These are phyloP conservation scores for Tragulus kanchil DNA, from an alignment of 2,113 vertebrate genomes.

Conservation along the genomic window DNA sequence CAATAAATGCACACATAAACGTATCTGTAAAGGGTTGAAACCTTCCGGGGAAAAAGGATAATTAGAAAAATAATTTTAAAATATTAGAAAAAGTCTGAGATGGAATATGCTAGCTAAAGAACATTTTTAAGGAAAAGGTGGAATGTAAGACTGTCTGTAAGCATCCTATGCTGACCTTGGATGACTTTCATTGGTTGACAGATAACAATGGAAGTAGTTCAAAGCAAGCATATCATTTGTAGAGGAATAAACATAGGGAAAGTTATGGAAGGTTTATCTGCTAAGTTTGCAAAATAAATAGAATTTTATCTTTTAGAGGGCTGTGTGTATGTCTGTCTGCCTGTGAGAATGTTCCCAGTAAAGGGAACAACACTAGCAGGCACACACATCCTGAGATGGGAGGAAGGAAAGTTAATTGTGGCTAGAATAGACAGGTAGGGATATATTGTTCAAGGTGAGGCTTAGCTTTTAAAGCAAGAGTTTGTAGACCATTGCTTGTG, in stretches of 20 bases:
- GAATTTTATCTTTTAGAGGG: not conserved
- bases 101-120: not conserved
- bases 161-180: not conserved
- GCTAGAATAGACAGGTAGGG: not conserved
- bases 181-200: not conserved
- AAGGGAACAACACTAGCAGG: not conserved
- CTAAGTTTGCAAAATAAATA: not conserved
- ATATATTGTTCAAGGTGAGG: not conserved
- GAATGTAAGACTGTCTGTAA: not conserved
- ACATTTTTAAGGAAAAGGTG: not conserved
- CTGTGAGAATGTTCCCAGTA: not conserved
- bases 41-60: not conserved
- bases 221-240: not conserved
- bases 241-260: not conserved
- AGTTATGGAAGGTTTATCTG: slow-evolving; percentile 24
- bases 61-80: not conserved
- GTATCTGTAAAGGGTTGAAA: not conserved
- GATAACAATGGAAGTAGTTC: not conserved
- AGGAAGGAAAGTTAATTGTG: not conserved
- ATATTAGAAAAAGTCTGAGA: not conserved
- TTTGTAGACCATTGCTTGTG: not conserved
- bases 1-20: not conserved
- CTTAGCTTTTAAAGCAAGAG: not conserved
- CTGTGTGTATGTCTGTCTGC: not conserved
- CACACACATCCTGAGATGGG: not conserved